Percentiles rank a stretch among this genome's conserved stretches.
These are phyloP conservation scores for Rhabditoides inermis DNA, from an alignment of 2,888 invertebrate species.

Conservation along the genomic window DNA sequence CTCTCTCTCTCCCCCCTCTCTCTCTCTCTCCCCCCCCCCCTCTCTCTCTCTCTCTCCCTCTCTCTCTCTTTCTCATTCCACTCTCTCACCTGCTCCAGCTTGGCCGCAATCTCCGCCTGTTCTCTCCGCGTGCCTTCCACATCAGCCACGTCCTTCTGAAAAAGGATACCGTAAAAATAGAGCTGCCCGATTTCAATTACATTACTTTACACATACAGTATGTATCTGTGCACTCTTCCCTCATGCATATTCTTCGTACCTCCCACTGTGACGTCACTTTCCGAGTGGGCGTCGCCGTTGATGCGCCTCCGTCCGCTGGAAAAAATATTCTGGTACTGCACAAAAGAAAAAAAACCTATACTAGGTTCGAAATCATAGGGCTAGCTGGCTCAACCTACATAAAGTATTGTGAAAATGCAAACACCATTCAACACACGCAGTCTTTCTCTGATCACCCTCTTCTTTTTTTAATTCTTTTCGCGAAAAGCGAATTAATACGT, in stretches of 20 bases:
- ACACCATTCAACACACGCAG: too few species aligned
- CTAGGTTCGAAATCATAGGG: too few species aligned
- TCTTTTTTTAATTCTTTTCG: too few species aligned
- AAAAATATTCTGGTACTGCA: not conserved
- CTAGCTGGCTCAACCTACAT: too few species aligned
- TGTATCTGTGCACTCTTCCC: too few species aligned
- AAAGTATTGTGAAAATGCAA: too few species aligned
- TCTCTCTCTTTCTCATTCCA: too few species aligned
- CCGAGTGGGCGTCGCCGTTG: conserved; percentile 24
- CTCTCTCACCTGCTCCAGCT: conserved; percentile 17
- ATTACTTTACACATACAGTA: not conserved
- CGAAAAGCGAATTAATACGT: too few species aligned
- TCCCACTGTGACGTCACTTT: conserved; percentile 36
- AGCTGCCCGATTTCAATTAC: not conserved
- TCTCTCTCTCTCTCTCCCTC: conserved; percentile 15
- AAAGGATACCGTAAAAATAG: not conserved
- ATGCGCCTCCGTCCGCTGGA: not conserved
- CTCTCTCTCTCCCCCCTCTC: conserved; percentile 14
- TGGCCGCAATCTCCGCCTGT: conserved; percentile 16
- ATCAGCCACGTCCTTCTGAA: conserved; percentile 28
- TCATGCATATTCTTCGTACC: conserved; percentile 4
- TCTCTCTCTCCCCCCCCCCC: conserved; percentile 6
- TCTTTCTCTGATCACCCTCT: too few species aligned
- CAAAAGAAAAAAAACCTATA: not conserved
- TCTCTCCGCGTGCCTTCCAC: conserved; percentile 22